Evolutionary conservation across 1,140 invertebrate species (phyloP), one percentile per base, ranked within the genome.

Genomic region (Pachypsylla venusta): DNA sequence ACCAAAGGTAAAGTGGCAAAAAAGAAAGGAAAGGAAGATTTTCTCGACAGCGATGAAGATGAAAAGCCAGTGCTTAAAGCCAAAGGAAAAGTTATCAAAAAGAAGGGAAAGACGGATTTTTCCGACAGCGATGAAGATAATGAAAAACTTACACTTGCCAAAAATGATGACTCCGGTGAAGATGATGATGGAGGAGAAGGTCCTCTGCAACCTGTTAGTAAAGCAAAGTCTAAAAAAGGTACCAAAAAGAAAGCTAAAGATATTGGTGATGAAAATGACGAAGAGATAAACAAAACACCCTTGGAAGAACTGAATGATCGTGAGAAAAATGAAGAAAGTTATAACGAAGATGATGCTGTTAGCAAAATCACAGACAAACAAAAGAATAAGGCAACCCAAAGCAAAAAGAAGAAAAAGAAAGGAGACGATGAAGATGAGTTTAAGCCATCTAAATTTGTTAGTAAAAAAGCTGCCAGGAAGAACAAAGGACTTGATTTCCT

Each of bases 401-500:
- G 70, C 26, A 56, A 64, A 24, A 71, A 70, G 25, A 71, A 73
- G 56, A 70, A 71, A 59, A 70, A 74, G 25, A 64, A 70, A 54
- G 70, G 73, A 64, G 67, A 69, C 53, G 56, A 58, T n/a, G 66
- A 70, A 71, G 57, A 67, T 60, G 22, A 70, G 69, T 16, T 67
- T 53, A 60, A 70, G 69, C 42, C 5, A 58, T 73, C 73, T 73
- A 71, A 70, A 58, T 75, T 74, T 71, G 70, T 69, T 25, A 76
- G 75, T 55, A 76, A 75, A 63, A 69, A 71, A 68, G 74, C 75
- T 67, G 71, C 71, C 40, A 68, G 67, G 64, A 67, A 67, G 54
- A 68, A 69, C 56, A 64, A 70, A 35, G 68, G 68, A 30, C 56
- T 61, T 35, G 26, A 64, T 25, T 54, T 35, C 14, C 58, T 64